Conservation (phyloP, 2,888 invertebrate species). For the Alsophila aescularia region DNA sequence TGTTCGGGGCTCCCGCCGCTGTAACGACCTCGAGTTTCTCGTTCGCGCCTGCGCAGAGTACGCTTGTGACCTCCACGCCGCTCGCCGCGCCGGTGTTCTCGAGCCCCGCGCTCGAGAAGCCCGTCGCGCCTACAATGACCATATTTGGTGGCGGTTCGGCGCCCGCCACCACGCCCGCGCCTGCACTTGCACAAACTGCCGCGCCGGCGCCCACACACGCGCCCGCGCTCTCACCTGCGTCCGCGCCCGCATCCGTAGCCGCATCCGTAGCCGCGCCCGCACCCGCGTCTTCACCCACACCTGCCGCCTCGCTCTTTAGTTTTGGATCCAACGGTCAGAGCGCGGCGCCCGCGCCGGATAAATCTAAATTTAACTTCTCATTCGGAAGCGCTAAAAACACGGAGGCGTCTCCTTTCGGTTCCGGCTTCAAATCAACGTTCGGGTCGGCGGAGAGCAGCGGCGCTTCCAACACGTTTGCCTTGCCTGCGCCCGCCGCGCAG, state of each 20-base stretch:
- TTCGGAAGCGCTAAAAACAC: conserved; percentile 48
- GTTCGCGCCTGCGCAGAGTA: conserved; percentile 1
- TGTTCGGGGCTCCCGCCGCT: not conserved
- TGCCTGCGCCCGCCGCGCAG: conserved; percentile 7
- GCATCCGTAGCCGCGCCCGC: no score
- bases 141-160: conserved; percentile 48
- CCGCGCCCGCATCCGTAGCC: no score
- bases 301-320: conserved; percentile 55
- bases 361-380: conserved; percentile 62
- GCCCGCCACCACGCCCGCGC: conserved; percentile 23
- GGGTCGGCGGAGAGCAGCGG: conserved; percentile 28
- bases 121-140: not conserved
- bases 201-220: conserved; percentile 32
- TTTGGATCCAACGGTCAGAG: conserved; percentile 50
- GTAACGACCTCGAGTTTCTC: not conserved
- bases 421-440: conserved; percentile 46
- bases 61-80: conserved; percentile 28
- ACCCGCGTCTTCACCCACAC: no score
- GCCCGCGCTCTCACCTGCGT: conserved; percentile 33
- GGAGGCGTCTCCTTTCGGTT: conserved; percentile 33
- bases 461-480: conserved; percentile 12
- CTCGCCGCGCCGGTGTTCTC: conserved; percentile 42
- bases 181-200: conserved; percentile 33
- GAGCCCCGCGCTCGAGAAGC: conserved; percentile 35
- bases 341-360: conserved; percentile 47